Base-by-base conservation (phyloP, 1,140 invertebrate species). In the Diabrotica undecimpunctata region DNA sequence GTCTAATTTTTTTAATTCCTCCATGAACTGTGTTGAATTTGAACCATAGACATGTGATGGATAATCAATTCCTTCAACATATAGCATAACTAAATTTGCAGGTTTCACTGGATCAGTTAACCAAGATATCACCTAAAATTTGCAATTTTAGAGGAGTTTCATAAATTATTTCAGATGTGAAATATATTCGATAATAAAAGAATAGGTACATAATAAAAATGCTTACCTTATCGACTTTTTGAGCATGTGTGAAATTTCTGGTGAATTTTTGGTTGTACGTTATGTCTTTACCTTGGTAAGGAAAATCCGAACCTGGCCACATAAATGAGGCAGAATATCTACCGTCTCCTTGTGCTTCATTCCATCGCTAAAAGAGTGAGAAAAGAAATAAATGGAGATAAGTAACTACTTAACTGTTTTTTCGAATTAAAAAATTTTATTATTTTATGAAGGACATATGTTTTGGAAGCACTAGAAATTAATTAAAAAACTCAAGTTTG, bases 61-160 rank as follows among this genome's bases (percentile, higher is more conserved):
- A 6, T 76, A 75, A 75, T 92, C 90, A 0, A 90, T 90, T 74
- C 91, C 85, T 70, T 91, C 84, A 70, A 90, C 87, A 74, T 93
- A 93, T n/a, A 90, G 46, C 72, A 89, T 81, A 6, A 89, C 84
- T 58, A 91, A 79, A 76, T 88, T 86, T 5, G 84, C 83, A 37
- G 86, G 83, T 57, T 75, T 81, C 12, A 61, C 74, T 0, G 82
- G 77, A 70, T 88, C 70, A 11, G 75, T 76, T 58, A 93, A 83
- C 90, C 90, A 92, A 0, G 82, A 76, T 6, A 92, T 80, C 0
- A 88, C 77, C 68, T 78, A 54, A 12, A 73, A 71, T 54, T 25
- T 25, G 4, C 4, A 1, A 25, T 25, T 25, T 25, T 25, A 25
- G 25, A 25, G 25, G 25, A 25, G 25, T 25, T 25, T 25, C 25